Percentiles rank a stretch among this genome's conserved stretches.
Conservation (phyloP, 2,797 vertebrate species). For the Echeneis naucrates region DNA sequence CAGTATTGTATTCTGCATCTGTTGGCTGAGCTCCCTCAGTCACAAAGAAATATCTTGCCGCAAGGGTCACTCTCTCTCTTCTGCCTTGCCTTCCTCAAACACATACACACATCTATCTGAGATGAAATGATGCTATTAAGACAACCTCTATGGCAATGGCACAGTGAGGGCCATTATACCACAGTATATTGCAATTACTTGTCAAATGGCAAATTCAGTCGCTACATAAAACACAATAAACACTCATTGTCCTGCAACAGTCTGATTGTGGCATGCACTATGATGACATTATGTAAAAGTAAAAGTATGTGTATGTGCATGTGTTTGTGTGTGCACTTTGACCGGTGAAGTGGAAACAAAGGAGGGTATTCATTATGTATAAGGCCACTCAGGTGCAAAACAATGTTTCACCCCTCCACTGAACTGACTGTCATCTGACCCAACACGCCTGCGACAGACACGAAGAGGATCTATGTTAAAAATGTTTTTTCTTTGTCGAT, state of each 20-base stretch:
- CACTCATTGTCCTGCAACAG: slow-evolving; percentile 14
- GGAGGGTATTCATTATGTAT: slow-evolving; percentile 71
- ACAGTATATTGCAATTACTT: slow-evolving; percentile 43
- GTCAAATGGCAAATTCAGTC: slow-evolving; percentile 64
- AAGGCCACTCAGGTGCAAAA: slow-evolving; percentile 70
- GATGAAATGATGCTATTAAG: slow-evolving; percentile 61
- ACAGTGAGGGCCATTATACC: slow-evolving; percentile 42
- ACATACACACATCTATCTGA: slow-evolving; percentile 45
- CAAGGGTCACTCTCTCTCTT: slow-evolving; percentile 32
- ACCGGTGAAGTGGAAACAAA: slow-evolving; percentile 68
- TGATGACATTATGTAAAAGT: slow-evolving; percentile 53
- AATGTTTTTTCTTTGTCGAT: slow-evolving; percentile 19
- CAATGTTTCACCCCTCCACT: slow-evolving; percentile 46
- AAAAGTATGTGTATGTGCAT: slow-evolving; percentile 24
- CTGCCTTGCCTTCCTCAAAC: slow-evolving; percentile 46
- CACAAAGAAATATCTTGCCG: slow-evolving; percentile 47
- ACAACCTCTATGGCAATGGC: slow-evolving; percentile 36
- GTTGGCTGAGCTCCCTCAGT: slow-evolving; percentile 56
- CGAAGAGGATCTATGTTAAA: slow-evolving; percentile 32
- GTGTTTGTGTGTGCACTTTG: slow-evolving; percentile 44
- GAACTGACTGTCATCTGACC: slow-evolving; percentile 66
- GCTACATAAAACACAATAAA: slow-evolving; percentile 60
- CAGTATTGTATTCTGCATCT: slow-evolving; percentile 58
- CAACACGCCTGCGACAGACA: slow-evolving; percentile 35
- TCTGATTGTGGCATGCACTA: slow-evolving; percentile 9